A percentile compares a stretch with the other conserved stretches of the same genome.
Conservation (phyloP, 1,140 invertebrate genomes). For the Drosophila biarmipes region DNA sequence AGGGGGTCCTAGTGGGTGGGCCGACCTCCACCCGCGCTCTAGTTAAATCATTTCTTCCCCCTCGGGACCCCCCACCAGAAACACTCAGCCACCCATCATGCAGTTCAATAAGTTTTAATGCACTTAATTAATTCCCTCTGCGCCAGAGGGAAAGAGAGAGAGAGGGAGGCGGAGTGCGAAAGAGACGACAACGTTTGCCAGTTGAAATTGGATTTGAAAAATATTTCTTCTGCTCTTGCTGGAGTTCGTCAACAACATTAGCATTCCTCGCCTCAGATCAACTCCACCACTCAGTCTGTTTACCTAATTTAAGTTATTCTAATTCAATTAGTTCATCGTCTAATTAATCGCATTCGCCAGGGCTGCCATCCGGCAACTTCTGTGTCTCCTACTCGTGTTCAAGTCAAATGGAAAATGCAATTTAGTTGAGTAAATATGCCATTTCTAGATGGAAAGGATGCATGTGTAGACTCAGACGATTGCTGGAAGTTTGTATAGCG, state of each 20-base stretch:
- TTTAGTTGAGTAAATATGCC: constrained; percentile 69
- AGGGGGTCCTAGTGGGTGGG: background rate
- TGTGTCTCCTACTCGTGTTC: constrained; percentile 26
- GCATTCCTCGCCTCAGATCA: constrained; percentile 35
- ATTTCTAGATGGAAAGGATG: constrained; percentile 37
- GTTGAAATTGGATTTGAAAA: constrained; percentile 74
- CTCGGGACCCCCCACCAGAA: constrained; percentile 6
- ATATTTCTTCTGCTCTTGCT: constrained; percentile 41
- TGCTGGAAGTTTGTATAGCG: constrained; percentile 5
- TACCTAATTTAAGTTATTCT: constrained; percentile 82
- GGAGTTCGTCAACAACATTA: constrained; percentile 61
- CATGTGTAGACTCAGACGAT: constrained; percentile 18
- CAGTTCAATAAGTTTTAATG: constrained; percentile 82
- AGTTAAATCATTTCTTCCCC: constrained; percentile 76
- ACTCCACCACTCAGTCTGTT: constrained; percentile 49
- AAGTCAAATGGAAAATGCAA: constrained; percentile 79
- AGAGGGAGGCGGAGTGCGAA: background rate
- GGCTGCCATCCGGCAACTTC: constrained; percentile 15
- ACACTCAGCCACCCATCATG: constrained; percentile 32
- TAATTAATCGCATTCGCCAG: constrained; percentile 68
- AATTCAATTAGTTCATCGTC: constrained; percentile 78
- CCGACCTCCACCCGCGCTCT: constrained; percentile 37
- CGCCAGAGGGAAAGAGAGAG: constrained; percentile 16
- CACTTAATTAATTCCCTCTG: constrained; percentile 80
- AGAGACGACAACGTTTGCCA: constrained; percentile 50